Evolutionary conservation across 1,140 invertebrate species (phyloP), one percentile per base, ranked within the genome.

Genomic region (Leguminivora glycinivorella): DNA sequence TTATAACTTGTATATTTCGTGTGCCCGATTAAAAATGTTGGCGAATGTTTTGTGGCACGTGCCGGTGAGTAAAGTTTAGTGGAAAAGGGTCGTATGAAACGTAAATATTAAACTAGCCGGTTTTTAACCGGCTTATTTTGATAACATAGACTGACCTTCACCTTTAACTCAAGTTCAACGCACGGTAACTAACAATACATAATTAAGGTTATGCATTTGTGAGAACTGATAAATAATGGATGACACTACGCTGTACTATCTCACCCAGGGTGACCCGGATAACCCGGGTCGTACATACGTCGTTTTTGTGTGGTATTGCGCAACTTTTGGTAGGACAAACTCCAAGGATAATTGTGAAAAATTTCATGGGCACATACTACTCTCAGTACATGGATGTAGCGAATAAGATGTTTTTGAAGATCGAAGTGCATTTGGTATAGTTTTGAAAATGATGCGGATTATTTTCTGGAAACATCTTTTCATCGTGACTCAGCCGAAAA

Each of bases 1-100:
- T n/a, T 6, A 24, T 29, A 34, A 22, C 40, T 9, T 52, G 47
- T 29, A 19, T 67, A 29, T 29, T 66, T 43, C 2, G n/a, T 6
- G 29, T 58, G 67, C 22, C 38, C 60, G 68, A 70, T 72, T 68
- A 72, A 71, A 67, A 56, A 24, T 19, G 68, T 66, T 52, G 2
- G 47, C 47, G 19, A 22, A 52, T 52, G 17, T 22, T 22, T n/a
- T 10, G 47, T 52, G 47, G 1, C 17, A 52, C 5, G 1, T 52
- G 19, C 47, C 19, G 7, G 47, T 52, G 47, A 52, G 14, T 52
- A 52, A 52, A 52, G 47, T 7, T 31, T 7, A 63, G 25, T 29
- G 26, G 10, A 58, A 26, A 19, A 31, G 26, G 58, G 25, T 31
- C 25, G 6, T 14, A 9, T 29, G 58, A 31, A 19, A 63, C 26